Evolutionary conservation across 2,113 vertebrate species (phyloP).

Genomic region (Leuciscus idus): DNA sequence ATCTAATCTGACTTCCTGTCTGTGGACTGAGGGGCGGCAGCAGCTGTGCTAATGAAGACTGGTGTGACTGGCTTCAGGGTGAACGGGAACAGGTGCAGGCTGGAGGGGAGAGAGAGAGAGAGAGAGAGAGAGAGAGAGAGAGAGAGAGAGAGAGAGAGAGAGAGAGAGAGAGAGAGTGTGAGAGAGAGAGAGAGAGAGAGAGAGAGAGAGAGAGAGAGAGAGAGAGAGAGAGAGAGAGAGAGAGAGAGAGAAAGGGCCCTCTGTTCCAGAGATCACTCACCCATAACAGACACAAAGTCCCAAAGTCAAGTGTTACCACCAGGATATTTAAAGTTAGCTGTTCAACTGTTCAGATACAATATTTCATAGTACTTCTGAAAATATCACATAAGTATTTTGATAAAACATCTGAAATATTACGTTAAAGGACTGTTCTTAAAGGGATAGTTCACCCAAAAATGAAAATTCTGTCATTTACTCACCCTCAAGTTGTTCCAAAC

Average conservation of each 20-base stretch:
- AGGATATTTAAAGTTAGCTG: background rate
- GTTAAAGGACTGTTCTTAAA: background rate
- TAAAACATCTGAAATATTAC: background rate
- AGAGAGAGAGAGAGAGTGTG: constrained; percentile 22
- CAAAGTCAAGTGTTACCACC: constrained; percentile 3
- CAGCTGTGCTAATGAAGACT: constrained; percentile 42
- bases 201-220: constrained; percentile 31
- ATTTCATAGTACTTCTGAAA: background rate
- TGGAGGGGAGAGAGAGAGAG: constrained; percentile 13
- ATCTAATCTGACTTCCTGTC: constrained; percentile 27
- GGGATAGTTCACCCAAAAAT: background rate
- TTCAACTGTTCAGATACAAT: background rate
- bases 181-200: constrained; percentile 34
- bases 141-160: constrained; percentile 31
- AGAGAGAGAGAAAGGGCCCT: constrained; percentile 18
- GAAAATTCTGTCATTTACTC: too few species aligned
- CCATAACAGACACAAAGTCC: background rate
- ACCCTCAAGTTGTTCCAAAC: too few species aligned
- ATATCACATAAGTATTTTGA: too few species aligned
- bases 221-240: constrained; percentile 25
- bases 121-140: constrained; percentile 35
- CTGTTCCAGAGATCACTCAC: constrained; percentile 6
- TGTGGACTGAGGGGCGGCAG: background rate
- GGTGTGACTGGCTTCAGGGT: constrained; percentile 31
- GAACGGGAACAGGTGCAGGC: background rate